These are phyloP conservation scores for Struthio camelus DNA, from an alignment of 2,113 vertebrate species.

Conservation along the genomic window DNA sequence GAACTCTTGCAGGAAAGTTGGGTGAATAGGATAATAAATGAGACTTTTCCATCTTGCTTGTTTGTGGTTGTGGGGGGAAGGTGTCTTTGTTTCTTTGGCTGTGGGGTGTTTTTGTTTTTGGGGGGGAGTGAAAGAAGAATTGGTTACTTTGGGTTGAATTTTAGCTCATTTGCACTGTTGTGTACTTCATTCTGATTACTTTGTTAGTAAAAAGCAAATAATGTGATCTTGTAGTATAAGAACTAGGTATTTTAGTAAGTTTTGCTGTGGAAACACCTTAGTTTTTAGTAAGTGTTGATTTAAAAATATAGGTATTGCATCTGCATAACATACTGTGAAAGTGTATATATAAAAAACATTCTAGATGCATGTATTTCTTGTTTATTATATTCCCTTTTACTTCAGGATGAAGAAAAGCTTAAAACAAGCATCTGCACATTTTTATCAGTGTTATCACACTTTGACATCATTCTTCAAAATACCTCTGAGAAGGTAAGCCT, in stretches of 20 bases:
- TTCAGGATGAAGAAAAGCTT: slow-evolving; percentile 88
- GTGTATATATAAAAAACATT: background rate
- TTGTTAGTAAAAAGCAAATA: background rate
- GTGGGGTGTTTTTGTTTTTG: background rate
- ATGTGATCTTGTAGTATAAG: background rate
- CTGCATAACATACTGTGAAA: background rate
- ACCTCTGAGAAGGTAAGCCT: slow-evolving; percentile 80
- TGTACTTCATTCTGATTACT: background rate
- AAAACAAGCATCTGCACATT: slow-evolving; percentile 93
- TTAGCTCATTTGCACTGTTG: background rate
- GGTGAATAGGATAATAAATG: background rate
- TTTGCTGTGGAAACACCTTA: background rate
- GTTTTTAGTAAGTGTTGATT: background rate
- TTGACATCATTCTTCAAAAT: slow-evolving; percentile 82
- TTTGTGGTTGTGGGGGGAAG: background rate
- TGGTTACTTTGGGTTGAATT: background rate
- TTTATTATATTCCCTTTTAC: background rate
- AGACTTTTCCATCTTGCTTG: background rate
- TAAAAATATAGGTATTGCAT: background rate
- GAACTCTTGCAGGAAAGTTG: background rate
- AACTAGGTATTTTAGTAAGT: background rate
- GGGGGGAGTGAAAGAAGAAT: fast-evolving
- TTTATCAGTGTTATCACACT: slow-evolving; percentile 90
- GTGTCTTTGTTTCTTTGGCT: background rate
- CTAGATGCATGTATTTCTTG: background rate